phyloP scores from a whole-genome alignment of 2,888 invertebrate species.

The Himalopsyche japonica region DNA sequence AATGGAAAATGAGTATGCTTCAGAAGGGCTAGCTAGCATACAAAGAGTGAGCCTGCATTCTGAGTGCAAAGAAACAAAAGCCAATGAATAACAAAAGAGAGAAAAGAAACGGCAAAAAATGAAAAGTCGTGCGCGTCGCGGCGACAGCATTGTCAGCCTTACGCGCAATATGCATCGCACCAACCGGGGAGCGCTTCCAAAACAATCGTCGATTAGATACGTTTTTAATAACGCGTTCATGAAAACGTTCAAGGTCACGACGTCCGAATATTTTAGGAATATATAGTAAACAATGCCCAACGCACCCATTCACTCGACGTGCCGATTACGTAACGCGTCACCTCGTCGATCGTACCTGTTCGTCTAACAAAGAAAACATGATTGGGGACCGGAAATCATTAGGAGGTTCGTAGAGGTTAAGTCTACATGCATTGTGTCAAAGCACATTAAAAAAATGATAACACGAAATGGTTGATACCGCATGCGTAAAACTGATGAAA shows the following conservation, averaged over 20 bases:
- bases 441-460: too few species aligned
- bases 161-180: neutral
- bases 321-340: neutral
- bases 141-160: neutral
- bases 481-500: neutral
- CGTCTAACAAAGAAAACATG: neutral
- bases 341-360: neutral
- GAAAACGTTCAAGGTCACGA: neutral
- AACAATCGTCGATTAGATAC: neutral
- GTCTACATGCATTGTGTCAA: neutral
- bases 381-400: neutral
- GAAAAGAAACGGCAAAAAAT: neutral
- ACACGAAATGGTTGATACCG: neutral
- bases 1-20: neutral
- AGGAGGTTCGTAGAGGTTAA: neutral
- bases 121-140: neutral
- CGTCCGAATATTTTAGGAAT: neutral
- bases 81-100: neutral
- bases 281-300: neutral
- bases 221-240: neutral
- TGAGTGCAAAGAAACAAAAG: neutral
- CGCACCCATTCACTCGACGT: neutral
- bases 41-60: neutral
- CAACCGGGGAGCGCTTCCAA: neutral
- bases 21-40: neutral